These are phyloP conservation scores for Neodiprion fabricii DNA, from an alignment of 1,140 invertebrate genomes.

Conservation along the genomic window DNA sequence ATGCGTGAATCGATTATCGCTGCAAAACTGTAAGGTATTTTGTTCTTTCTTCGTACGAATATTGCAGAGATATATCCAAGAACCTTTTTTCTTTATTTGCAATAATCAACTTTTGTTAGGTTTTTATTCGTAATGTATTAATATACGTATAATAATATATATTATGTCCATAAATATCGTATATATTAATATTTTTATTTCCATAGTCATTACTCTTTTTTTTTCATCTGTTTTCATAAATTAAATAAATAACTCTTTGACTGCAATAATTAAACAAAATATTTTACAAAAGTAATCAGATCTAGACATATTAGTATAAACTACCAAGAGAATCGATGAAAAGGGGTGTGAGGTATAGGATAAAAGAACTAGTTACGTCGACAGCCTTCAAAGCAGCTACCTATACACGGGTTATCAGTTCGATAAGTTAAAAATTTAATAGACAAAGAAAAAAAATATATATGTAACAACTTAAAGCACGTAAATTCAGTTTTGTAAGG, in stretches of 20 bases:
- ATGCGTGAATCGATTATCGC: no score
- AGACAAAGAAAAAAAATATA: background rate
- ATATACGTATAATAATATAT: conserved; percentile 30
- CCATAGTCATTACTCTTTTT: conserved; percentile 33
- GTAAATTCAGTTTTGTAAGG: no score
- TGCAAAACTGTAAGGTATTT: background rate
- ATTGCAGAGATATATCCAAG: background rate
- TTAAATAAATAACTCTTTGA: conserved; percentile 58
- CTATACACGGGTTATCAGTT: background rate
- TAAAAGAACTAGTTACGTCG: background rate
- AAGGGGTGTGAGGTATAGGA: no score
- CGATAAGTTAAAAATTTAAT: background rate
- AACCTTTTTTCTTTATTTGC: background rate
- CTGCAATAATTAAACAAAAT: conserved; percentile 49
- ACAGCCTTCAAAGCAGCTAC: background rate
- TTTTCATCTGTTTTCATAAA: conserved; percentile 50
- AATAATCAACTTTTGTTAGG: background rate
- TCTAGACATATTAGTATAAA: background rate
- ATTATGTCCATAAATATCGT: conserved; percentile 46
- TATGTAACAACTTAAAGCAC: no score
- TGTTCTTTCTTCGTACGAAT: background rate
- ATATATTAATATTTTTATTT: conserved; percentile 51
- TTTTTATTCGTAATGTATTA: background rate
- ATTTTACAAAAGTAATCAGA: conserved; percentile 56
- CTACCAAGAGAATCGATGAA: background rate